These are phyloP conservation scores for Emydura subglobosa DNA, from an alignment of 2,113 vertebrate species.

Conservation along the genomic window DNA sequence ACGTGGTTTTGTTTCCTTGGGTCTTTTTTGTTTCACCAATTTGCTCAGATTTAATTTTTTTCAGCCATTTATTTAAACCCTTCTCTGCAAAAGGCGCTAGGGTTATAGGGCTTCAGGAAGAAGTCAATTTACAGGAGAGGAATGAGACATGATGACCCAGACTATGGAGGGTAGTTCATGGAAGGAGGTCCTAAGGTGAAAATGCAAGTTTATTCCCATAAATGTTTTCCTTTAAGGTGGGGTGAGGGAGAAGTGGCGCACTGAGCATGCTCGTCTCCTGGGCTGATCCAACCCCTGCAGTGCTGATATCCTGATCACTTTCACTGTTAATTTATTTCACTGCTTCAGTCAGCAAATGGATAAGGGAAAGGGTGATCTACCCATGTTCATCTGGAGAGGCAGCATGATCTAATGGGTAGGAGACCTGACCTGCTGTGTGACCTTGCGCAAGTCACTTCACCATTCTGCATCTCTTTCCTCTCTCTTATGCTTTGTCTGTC, in stretches of 20 bases:
- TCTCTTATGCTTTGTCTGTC: no score
- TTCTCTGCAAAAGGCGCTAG: not conserved
- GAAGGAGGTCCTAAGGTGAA: fast-evolving
- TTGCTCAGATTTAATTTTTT: not conserved
- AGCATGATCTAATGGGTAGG: no score
- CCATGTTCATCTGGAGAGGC: not conserved
- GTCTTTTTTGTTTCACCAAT: not conserved
- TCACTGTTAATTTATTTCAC: not conserved
- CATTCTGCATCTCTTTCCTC: no score
- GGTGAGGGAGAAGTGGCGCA: not conserved
- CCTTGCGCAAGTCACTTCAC: no score
- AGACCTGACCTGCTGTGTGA: no score
- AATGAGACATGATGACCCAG: not conserved
- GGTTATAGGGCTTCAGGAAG: not conserved
- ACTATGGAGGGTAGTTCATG: not conserved
- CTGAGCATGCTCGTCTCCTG: not conserved
- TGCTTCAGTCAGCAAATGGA: not conserved
- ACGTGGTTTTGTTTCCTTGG: fast-evolving
- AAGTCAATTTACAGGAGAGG: not conserved
- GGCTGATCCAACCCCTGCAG: not conserved
- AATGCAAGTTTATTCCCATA: not conserved
- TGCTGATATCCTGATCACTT: not conserved
- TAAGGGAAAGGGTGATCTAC: not conserved
- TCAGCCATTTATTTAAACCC: not conserved
- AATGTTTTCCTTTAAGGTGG: not conserved